phyloP scores from a whole-genome alignment of 2,888 invertebrate species.

The Lithosia quadra region DNA sequence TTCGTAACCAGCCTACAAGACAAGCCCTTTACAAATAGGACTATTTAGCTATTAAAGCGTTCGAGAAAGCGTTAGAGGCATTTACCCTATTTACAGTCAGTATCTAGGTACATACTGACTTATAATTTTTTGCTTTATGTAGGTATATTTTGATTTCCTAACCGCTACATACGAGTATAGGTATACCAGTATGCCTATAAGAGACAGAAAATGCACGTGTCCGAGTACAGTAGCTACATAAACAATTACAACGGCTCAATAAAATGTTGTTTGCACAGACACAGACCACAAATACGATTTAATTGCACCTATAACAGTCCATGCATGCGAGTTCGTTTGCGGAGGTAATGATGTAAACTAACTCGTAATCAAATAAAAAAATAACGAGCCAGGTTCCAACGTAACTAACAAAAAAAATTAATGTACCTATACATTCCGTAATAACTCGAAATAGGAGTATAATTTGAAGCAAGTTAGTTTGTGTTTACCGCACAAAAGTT shows the following conservation, averaged over 20 bases:
- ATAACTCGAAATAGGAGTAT: slow-evolving; percentile 2
- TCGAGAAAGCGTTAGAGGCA: too few relatives aligned
- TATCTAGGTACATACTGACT: too few relatives aligned
- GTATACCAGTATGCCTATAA: background rate
- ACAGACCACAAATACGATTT: slow-evolving; percentile 35
- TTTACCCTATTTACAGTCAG: background rate
- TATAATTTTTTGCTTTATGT: too few relatives aligned
- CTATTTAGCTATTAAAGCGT: background rate
- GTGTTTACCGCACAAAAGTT: background rate
- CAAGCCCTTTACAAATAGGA: background rate
- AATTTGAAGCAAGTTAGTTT: background rate
- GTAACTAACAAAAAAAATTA: slow-evolving; percentile 27
- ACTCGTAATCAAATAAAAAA: slow-evolving; percentile 30
- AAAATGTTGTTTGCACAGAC: slow-evolving; percentile 40
- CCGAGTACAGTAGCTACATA: background rate
- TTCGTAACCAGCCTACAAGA: background rate
- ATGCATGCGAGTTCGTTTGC: slow-evolving; percentile 30
- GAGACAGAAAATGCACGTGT: background rate
- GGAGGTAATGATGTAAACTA: slow-evolving; percentile 30
- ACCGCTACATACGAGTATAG: background rate
- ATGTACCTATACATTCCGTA: slow-evolving; percentile 13
- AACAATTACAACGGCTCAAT: slow-evolving; percentile 33
- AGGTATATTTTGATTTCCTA: background rate
- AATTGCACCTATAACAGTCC: slow-evolving; percentile 36
- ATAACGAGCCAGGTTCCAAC: slow-evolving; percentile 20